Conservation (phyloP, 2,797 vertebrate species). For the Phrynocephalus vlangalii region DNA sequence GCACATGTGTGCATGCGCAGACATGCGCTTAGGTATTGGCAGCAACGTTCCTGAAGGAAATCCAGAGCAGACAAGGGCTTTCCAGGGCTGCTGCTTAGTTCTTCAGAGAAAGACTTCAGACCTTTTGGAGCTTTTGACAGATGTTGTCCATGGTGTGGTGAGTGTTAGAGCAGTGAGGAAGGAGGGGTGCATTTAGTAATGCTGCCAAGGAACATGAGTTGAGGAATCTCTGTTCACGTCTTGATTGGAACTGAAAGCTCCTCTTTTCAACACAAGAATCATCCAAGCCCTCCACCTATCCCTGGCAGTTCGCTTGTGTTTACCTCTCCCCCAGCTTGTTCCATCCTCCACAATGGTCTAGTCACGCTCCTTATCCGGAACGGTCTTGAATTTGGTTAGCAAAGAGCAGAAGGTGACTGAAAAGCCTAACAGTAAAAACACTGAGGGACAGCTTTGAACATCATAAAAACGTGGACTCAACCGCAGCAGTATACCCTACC, state of each 20-base stretch:
- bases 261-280: not conserved
- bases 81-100: not conserved
- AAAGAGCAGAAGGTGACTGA: not conserved
- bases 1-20: too few relatives aligned
- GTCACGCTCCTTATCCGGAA: not conserved
- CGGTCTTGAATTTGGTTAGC: not conserved
- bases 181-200: not conserved
- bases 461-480: not conserved
- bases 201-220: not conserved
- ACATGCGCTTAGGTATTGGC: too few relatives aligned
- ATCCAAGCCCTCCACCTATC: too few relatives aligned
- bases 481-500: not conserved
- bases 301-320: not conserved
- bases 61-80: not conserved
- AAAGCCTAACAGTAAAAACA: not conserved
- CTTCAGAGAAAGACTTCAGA: not conserved
- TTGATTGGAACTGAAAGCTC: not conserved
- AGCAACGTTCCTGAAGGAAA: not conserved
- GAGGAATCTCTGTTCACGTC: not conserved
- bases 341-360: not conserved
- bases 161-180: not conserved
- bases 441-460: not conserved
- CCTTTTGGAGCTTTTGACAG: not conserved
- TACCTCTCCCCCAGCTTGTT: not conserved
- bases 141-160: not conserved